phyloP scores from a whole-genome alignment of 2,113 vertebrate species.

The Brachypteracias leptosomus region DNA sequence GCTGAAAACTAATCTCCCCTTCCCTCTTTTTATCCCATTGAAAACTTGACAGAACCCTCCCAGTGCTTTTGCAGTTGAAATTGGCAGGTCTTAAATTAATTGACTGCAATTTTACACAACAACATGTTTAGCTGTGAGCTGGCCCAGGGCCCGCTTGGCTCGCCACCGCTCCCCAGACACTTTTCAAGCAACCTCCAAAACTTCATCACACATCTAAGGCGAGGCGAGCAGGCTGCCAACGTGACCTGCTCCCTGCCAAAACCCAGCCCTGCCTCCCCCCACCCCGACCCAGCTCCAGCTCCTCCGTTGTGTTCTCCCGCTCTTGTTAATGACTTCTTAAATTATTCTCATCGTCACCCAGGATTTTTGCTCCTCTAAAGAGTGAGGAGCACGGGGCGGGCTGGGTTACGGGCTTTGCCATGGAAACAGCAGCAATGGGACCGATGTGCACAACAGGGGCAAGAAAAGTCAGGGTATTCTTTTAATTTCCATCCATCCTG shows the following conservation, averaged over 20 bases:
- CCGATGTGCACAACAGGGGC: background rate
- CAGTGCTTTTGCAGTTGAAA: constrained; percentile 65
- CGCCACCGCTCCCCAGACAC: constrained; percentile 63
- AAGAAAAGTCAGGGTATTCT: background rate
- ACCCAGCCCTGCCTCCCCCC: constrained; percentile 32
- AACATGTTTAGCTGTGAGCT: constrained; percentile 68
- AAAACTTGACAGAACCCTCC: constrained; percentile 69
- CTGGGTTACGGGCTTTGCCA: constrained; percentile 53
- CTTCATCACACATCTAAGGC: constrained; percentile 65
- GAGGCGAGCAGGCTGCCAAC: constrained; percentile 64
- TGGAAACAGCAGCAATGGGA: constrained; percentile 33
- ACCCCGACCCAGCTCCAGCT: constrained; percentile 13
- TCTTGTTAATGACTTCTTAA: constrained; percentile 43
- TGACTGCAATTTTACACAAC: constrained; percentile 76
- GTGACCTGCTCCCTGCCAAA: constrained; percentile 69
- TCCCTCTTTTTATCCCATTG: constrained; percentile 58
- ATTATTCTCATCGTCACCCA: constrained; percentile 34
- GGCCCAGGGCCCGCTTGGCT: constrained; percentile 62
- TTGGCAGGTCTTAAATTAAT: constrained; percentile 78
- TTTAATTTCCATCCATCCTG: background rate
- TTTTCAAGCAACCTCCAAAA: constrained; percentile 75
- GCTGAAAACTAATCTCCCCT: constrained; percentile 43
- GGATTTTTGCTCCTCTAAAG: constrained; percentile 32
- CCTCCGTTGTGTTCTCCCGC: background rate
- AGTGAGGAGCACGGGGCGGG: background rate